phyloP scores from a whole-genome alignment of 2,888 invertebrate species.

The Apocheima hispidaria region DNA sequence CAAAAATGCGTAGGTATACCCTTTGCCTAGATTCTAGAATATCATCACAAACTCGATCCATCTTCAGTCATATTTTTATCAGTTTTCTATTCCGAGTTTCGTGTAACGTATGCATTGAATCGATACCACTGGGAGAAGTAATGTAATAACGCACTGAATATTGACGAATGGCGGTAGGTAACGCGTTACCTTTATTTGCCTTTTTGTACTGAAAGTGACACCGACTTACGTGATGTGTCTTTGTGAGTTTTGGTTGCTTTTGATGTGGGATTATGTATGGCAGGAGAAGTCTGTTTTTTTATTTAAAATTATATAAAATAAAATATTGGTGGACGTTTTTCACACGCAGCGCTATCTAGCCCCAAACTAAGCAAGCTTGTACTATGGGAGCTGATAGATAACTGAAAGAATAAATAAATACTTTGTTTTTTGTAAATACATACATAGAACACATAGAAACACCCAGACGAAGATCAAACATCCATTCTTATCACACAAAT shows the following conservation, averaged over 20 bases:
- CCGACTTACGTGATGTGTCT: constrained; percentile 1
- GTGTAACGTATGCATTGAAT: constrained; percentile 36
- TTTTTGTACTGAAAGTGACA: constrained; percentile 17
- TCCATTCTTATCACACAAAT: too few species aligned
- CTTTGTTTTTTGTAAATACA: too few species aligned
- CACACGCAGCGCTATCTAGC: too few species aligned
- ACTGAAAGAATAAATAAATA: too few species aligned
- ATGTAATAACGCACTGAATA: constrained; percentile 40
- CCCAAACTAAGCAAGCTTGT: too few species aligned
- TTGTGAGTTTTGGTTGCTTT: background rate
- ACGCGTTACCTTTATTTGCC: constrained; percentile 8
- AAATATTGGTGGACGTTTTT: too few species aligned
- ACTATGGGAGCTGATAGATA: too few species aligned
- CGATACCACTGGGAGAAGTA: constrained; percentile 30
- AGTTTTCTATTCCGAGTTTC: constrained; percentile 30
- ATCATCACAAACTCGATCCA: constrained; percentile 8
- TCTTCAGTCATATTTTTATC: constrained; percentile 33
- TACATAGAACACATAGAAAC: too few species aligned
- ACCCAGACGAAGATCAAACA: too few species aligned
- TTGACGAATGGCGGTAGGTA: constrained; percentile 32
- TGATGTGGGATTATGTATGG: too few species aligned
- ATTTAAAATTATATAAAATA: too few species aligned
- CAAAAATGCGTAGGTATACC: background rate
- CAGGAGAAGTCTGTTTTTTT: too few species aligned
- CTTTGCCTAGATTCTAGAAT: background rate